A percentile compares a stretch with the other conserved stretches of the same genome.
These are phyloP conservation scores for Phoeniculus purpureus DNA, from an alignment of 2,797 vertebrate species.

Conservation along the genomic window DNA sequence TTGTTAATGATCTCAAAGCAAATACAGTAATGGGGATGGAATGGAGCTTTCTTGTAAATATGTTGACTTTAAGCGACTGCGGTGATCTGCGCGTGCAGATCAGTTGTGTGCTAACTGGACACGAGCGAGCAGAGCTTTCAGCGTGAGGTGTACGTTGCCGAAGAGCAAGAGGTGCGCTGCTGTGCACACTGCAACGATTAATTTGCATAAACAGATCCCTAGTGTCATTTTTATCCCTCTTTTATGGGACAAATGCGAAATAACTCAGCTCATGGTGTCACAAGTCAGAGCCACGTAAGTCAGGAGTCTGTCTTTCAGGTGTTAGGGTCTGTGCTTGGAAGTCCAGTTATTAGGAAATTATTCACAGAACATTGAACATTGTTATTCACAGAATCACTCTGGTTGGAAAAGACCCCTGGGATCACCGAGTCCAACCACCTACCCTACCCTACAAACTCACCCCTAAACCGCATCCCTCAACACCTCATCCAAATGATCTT, in stretches of 20 bases:
- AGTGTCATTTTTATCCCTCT: neutral
- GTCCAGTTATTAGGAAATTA: neutral
- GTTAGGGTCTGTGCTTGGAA: neutral
- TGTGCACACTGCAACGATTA: neutral
- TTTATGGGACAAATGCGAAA: neutral
- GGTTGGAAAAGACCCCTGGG: no score
- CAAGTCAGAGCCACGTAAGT: neutral
- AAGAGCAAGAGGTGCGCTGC: accelerated
- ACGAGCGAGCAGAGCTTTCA: neutral
- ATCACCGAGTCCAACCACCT: no score
- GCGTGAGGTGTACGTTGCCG: neutral
- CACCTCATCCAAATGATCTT: no score
- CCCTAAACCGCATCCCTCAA: no score
- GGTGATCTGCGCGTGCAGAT: neutral
- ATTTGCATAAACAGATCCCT: neutral
- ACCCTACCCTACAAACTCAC: no score
- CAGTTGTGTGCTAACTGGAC: neutral
- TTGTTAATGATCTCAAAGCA: neutral
- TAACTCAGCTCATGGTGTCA: neutral
- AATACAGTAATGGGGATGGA: neutral
- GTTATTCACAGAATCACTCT: no score
- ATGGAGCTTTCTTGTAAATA: neutral
- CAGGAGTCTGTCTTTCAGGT: neutral
- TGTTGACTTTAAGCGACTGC: neutral
- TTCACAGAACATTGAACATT: no score